These are phyloP conservation scores for Cavia porcellus DNA, from an alignment of 2,113 vertebrate species.

Conservation along the genomic window DNA sequence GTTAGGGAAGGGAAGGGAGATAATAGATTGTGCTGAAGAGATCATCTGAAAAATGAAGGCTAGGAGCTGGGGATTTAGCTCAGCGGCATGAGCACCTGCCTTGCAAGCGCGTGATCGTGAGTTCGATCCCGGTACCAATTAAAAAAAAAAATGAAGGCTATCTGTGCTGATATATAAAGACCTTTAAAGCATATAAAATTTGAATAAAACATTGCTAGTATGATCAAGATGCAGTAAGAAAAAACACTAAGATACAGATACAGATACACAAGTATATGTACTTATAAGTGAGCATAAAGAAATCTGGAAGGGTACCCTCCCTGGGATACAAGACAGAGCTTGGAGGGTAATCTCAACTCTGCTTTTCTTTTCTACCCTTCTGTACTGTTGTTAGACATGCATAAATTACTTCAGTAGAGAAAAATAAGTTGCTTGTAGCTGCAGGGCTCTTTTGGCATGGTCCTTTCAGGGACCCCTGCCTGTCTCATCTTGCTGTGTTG, in stretches of 20 bases:
- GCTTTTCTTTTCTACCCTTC: not conserved
- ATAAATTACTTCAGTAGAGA: not conserved
- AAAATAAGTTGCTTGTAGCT: not conserved
- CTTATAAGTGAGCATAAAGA: constrained; percentile 5
- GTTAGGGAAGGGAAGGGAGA: not conserved
- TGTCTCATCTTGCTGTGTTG: not conserved
- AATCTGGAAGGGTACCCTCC: not conserved
- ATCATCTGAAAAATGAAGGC: constrained; percentile 39
- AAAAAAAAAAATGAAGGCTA: not conserved
- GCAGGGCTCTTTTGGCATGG: not conserved
- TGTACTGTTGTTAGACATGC: not conserved
- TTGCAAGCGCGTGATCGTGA: too few relatives aligned
- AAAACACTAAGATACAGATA: not conserved
- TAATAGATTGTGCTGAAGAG: not conserved
- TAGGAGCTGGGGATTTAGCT: too few relatives aligned
- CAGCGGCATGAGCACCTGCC: too few relatives aligned
- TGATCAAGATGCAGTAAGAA: not conserved
- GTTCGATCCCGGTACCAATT: too few relatives aligned
- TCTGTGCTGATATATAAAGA: constrained; percentile 16
- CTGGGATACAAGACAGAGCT: not conserved
- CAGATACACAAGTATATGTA: not conserved
- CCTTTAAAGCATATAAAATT: constrained; percentile 27
- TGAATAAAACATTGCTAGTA: constrained; percentile 42
- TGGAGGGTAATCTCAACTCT: not conserved
- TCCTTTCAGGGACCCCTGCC: not conserved